These are phyloP conservation scores for Denticeps clupeoides DNA, from an alignment of 2,797 vertebrate species.

Conservation along the genomic window DNA sequence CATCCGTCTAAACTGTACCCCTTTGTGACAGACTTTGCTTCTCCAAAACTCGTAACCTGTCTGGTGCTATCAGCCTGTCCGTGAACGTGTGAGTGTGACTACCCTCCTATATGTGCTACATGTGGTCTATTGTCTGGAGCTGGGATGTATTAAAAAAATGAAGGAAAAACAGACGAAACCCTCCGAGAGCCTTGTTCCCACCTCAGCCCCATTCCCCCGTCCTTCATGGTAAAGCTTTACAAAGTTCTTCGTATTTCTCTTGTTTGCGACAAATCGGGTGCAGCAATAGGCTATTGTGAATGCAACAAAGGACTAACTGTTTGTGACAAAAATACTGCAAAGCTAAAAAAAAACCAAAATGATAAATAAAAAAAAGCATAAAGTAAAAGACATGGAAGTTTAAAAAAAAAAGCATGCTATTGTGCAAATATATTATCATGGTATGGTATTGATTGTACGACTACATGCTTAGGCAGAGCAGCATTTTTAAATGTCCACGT, in stretches of 20 bases:
- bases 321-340: slow-evolving; percentile 29
- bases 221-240: slow-evolving; percentile 17
- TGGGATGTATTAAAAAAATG: too few relatives aligned
- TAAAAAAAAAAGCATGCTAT: slow-evolving; percentile 48
- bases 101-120: too few relatives aligned
- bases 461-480: slow-evolving; percentile 38
- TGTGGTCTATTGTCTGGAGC: too few relatives aligned
- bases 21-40: too few relatives aligned
- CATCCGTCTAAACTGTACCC: too few relatives aligned
- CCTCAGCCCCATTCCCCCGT: slow-evolving; percentile 15
- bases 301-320: slow-evolving; percentile 34
- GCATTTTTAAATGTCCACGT: slow-evolving; percentile 26
- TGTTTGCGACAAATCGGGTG: slow-evolving; percentile 18
- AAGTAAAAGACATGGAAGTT: slow-evolving; percentile 25
- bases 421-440: slow-evolving; percentile 40
- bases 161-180: background rate
- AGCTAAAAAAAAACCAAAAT: slow-evolving; percentile 23
- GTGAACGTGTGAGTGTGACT: slow-evolving; percentile 1
- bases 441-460: slow-evolving; percentile 50
- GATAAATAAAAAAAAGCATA: too few relatives aligned
- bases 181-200: slow-evolving; percentile 10
- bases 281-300: slow-evolving; percentile 36
- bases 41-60: too few relatives aligned
- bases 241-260: slow-evolving; percentile 16
- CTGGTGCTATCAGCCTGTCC: slow-evolving; percentile 1